Evolutionary conservation across 2,888 invertebrate species (phyloP), one percentile per base, ranked within the genome.

Genomic region (Linnaemya vulpina): DNA sequence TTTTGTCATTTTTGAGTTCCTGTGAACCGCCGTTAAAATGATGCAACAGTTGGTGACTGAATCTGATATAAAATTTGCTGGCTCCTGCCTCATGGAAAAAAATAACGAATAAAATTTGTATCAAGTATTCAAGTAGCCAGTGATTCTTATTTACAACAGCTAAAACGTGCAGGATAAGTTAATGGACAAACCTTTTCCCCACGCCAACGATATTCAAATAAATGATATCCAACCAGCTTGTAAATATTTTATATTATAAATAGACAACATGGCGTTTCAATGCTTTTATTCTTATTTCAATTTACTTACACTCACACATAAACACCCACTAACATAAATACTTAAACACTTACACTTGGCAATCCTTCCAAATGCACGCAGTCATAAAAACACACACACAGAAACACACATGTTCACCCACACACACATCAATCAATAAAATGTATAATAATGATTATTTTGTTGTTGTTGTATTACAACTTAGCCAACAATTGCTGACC

Each of bases 391-490:
- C 30, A 35, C 58, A 43, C 22, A n/a, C 25, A 8, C 3, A n/a
- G n/a, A n/a, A n/a, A 20, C 3, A 55, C 40, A 68, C 51, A 35
- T 22, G 49, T 30, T 17, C 55, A 35, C 46, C 62, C 35, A 71
- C 46, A 68, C 35, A 71, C 71, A 77, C 63, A 84, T 84, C 84
- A 84, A 84, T 84, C 84, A 81, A 84, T 84, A 81, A 81, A 81
- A 76, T 77, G 77, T 84, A 84, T 81, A 80, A 84, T 77, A 62
- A 76, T 84, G 25, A 67, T 73, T 75, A 71, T 79, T 53, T 74
- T 84, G 73, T 63, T 79, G 62, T 74, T 84, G 73, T 63, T 77
- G 46, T 74, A 51, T 58, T 70, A 78, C 62, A 78, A 83, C 58
- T 62, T 74, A 63, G 49, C 62, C 71, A 80, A 68, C 84, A 80